These are phyloP conservation scores for Corvus cornix DNA, from an alignment of 2,113 vertebrate genomes.

Conservation along the genomic window DNA sequence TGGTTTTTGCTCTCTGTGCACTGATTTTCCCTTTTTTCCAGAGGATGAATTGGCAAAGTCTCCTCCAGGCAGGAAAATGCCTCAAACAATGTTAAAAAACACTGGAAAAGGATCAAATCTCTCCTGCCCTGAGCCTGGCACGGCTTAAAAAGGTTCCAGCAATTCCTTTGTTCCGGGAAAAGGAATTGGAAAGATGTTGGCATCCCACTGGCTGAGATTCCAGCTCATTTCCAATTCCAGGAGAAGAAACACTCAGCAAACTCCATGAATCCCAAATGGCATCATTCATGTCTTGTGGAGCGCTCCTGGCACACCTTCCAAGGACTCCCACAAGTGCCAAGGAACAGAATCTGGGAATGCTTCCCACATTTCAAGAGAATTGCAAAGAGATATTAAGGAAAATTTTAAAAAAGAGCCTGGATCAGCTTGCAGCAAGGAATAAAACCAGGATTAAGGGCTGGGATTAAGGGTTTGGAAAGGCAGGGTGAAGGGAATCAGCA, in stretches of 20 bases:
- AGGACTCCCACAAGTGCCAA: neutral
- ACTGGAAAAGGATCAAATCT: neutral
- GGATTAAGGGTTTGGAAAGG: neutral
- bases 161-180: neutral
- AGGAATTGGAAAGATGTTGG: neutral
- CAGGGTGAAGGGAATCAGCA: neutral
- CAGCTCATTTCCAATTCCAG: neutral
- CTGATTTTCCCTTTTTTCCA: accelerated
- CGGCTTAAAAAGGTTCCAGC: neutral
- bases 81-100: neutral
- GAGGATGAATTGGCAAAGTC: neutral
- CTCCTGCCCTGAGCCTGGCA: neutral
- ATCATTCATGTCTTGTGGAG: neutral
- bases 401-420: neutral
- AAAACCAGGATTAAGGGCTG: neutral
- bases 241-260: neutral
- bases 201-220: neutral
- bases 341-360: conserved; percentile 1
- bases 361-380: neutral
- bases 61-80: neutral
- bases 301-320: conserved; percentile 15
- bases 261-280: neutral
- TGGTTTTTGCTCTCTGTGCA: accelerated
- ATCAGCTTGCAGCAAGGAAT: neutral
- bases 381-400: neutral